Evolutionary conservation across 1,140 invertebrate species (phyloP), one percentile per base, ranked within the genome.

Genomic region (Drusus annulatus): DNA sequence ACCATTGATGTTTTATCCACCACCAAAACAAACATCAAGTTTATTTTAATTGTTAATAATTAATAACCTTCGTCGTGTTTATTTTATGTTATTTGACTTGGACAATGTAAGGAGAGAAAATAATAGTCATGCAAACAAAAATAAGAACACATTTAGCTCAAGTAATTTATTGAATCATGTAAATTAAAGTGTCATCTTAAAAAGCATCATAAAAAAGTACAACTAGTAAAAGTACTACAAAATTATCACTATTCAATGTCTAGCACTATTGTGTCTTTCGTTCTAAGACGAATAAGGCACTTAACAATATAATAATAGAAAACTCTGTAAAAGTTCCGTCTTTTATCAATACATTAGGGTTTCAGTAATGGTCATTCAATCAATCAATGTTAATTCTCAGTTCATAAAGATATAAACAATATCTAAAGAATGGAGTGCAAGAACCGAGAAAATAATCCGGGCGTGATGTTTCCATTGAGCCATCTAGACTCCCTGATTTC

Each of bases 121-220:
- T 54, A 65, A 50, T n/a, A 69, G 54, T 36, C 77, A 79, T 79
- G 77, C 77, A 79, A 79, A 79, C 77, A 79, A 79, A 79, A 79
- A 79, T 78, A 79, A 79, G 71, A 54, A 79, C 77, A 56, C 19
- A 51, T 79, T 79, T 79, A 71, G 51, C 77, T 58, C 23, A 79
- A 71, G 65, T 79, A 69, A 36, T 79, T 79, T 79, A 79, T 79
- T 79, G 23, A 69, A 31, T 51, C 52, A 71, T 28, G 25, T 63
- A 58, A 76, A 63, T 76, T 76, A 25, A 19, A 71, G 16, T 15
- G 21, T 76, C 31, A 60, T 45, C 36, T 60, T 60, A 60, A 76
- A 68, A 73, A 79, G 77, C 68, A 60, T 71, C 31, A 79, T 79
- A 79, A 79, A 79, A 78, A 79, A 71, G 36, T 56, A 69, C 4